These are phyloP conservation scores for Caenorhabditis becei DNA, from an alignment of 2,888 invertebrate species.

Conservation along the genomic window DNA sequence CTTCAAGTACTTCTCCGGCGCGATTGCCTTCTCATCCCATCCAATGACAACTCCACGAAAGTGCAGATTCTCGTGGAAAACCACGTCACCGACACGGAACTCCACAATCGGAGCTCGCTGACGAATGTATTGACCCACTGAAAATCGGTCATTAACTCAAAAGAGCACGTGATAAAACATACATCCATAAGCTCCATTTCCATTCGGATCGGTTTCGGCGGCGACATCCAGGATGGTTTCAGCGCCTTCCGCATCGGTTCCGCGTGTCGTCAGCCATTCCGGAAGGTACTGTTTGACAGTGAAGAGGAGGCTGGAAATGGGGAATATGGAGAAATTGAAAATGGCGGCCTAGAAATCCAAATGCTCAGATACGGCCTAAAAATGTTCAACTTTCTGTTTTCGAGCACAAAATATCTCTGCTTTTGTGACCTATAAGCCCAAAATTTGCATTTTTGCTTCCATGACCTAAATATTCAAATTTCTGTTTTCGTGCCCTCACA, in stretches of 20 bases:
- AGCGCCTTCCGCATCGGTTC: conserved; percentile 16
- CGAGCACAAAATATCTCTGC: no score
- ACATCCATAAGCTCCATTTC: conserved; percentile 44
- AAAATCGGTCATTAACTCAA: not conserved
- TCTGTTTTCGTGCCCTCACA: no score
- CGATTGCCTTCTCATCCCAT: conserved; percentile 84
- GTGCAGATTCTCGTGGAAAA: conserved; percentile 82
- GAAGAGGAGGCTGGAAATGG: conserved; percentile 23
- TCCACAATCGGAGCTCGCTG: conserved; percentile 82
- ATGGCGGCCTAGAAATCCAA: not conserved
- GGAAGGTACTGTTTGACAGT: conserved; percentile 32
- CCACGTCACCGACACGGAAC: conserved; percentile 84
- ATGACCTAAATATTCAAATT: no score
- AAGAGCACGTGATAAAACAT: not conserved
- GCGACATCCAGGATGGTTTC: conserved; percentile 9
- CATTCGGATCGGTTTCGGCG: conserved; percentile 12
- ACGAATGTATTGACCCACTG: conserved; percentile 56
- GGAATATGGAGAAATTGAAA: not conserved
- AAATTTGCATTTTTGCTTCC: no score
- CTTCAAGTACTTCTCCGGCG: conserved; percentile 83
- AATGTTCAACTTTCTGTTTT: not conserved
- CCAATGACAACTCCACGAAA: conserved; percentile 84
- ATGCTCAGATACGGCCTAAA: not conserved
- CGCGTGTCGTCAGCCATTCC: not conserved
- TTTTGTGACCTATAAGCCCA: no score